These are phyloP conservation scores for Ranitomeya imitator DNA, from an alignment of 2,113 vertebrate species.

Conservation along the genomic window DNA sequence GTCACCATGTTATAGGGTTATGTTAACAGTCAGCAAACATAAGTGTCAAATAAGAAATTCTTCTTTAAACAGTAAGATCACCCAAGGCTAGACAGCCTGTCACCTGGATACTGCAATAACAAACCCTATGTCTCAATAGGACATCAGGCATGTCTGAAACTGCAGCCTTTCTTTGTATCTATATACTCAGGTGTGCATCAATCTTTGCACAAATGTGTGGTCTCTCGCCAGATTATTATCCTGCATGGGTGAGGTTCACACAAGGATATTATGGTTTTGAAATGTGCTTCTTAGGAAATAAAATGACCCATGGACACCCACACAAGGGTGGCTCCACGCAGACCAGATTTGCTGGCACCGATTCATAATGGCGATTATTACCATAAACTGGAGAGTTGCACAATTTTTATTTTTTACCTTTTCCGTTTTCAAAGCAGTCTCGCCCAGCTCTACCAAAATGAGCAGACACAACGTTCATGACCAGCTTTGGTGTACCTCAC, in stretches of 20 bases:
- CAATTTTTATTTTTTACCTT: no score
- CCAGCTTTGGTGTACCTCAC: no score
- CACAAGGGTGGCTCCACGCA: no score
- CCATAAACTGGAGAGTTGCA: no score
- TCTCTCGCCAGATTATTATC: not conserved
- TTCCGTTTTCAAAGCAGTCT: no score
- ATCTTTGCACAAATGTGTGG: not conserved
- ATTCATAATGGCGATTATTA: no score
- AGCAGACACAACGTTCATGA: no score
- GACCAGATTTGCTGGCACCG: no score
- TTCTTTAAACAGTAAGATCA: not conserved
- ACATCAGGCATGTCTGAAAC: constrained; percentile 1
- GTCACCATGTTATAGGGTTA: not conserved
- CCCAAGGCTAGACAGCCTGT: not conserved
- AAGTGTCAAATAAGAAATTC: not conserved
- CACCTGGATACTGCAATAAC: constrained; percentile 29
- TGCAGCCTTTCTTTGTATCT: not conserved
- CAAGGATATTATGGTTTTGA: not conserved
- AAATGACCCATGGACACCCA: no score
- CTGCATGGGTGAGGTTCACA: not conserved
- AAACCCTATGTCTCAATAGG: not conserved
- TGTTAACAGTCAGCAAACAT: not conserved
- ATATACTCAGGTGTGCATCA: not conserved
- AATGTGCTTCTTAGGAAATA: not conserved
- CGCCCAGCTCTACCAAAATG: no score